Base-by-base conservation (phyloP, 1,140 invertebrate genomes). In the Teleopsis dalmanni region DNA sequence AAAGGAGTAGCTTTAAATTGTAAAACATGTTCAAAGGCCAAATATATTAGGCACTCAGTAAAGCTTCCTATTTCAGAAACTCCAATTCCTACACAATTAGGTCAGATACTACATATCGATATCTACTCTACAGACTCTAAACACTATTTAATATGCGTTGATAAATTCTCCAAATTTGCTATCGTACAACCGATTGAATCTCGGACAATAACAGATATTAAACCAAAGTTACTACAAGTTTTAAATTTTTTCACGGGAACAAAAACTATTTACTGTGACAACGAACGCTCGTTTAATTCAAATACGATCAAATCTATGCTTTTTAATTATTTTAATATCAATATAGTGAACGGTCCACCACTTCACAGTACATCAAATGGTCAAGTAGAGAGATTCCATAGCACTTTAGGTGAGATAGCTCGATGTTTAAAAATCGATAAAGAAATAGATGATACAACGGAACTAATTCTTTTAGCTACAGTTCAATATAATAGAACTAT, bases 1-100 rank as follows among this genome's bases (percentile, higher is more conserved):
- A 52, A 31, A 3, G 31, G 57, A 19, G 29, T 48, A 1, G 47
- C 47, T 0, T 19, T 14, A 13, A 58, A 50, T 13, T 55, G 43
- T 25, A 50, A 34, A 41, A 44, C 50, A 13, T 50, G 48, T 38
- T 23, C 6, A 7, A 25, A 16, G 22, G 18, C 25, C 19, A 50
- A 50, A 26, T 50, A 50, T 38, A 16, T n/a, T n/a, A n/a, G n/a
- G n/a, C n/a, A n/a, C n/a, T n/a, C n/a, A n/a, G n/a, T n/a, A n/a
- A n/a, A n/a, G n/a, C n/a, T n/a, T n/a, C n/a, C n/a, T n/a, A n/a
- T n/a, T n/a, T n/a, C n/a, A n/a, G n/a, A 34, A 34, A 34, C 33
- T 14, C 33, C 33, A 34, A 34, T 34, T 34, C 33, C 33, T 14
- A 16, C n/a, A 34, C 16, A 34, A 14, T 16, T 16, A 13, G 33